A percentile compares a stretch with the other conserved stretches of the same genome.
Evolutionary conservation across 2,888 invertebrate genomes (phyloP).

Genomic region (Eledona agricola): DNA sequence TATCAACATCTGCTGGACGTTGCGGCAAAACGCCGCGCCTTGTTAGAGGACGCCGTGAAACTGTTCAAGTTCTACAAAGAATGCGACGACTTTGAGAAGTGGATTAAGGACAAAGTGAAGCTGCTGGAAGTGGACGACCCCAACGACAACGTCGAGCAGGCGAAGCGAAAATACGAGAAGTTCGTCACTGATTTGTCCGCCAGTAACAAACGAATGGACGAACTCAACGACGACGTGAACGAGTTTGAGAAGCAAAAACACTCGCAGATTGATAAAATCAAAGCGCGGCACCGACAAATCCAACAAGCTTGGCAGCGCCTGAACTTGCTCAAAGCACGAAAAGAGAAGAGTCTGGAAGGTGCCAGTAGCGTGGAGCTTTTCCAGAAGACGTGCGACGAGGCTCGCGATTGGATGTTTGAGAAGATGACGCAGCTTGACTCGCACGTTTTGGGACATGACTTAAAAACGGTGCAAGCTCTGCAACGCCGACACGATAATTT

Average conservation of each 20-base stretch:
- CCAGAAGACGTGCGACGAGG: slow-evolving; percentile 95
- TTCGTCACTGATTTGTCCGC: slow-evolving; percentile 96
- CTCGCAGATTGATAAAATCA: slow-evolving; percentile 83
- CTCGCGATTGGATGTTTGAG: slow-evolving; percentile 97
- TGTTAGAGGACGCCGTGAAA: slow-evolving; percentile 91
- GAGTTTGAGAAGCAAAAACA: slow-evolving; percentile 87
- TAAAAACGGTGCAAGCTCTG: slow-evolving; percentile 89
- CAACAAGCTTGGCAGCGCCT: slow-evolving; percentile 89
- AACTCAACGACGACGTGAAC: slow-evolving; percentile 86
- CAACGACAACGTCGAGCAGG: slow-evolving; percentile 89
- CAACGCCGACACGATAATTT: slow-evolving; percentile 92
- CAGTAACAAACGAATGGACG: slow-evolving; percentile 89
- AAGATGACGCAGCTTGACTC: slow-evolving; percentile 91
- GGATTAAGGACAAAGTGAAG: slow-evolving; percentile 96
- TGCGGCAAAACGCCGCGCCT: slow-evolving; percentile 80
- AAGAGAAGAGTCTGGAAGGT: slow-evolving; percentile 89
- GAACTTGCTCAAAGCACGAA: slow-evolving; percentile 85
- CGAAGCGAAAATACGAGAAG: slow-evolving; percentile 95
- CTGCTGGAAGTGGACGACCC: slow-evolving; percentile 84
- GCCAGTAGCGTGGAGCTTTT: slow-evolving; percentile 88
- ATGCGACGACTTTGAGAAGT: slow-evolving; percentile 97
- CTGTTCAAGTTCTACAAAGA: slow-evolving; percentile 94
- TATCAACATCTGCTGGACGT: slow-evolving; percentile 84
- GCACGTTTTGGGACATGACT: slow-evolving; percentile 80
- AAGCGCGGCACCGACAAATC: slow-evolving; percentile 80